Evolutionary conservation across 1,140 invertebrate species (phyloP), one percentile per base, ranked within the genome.

Genomic region (Lordiphosa collinella): DNA sequence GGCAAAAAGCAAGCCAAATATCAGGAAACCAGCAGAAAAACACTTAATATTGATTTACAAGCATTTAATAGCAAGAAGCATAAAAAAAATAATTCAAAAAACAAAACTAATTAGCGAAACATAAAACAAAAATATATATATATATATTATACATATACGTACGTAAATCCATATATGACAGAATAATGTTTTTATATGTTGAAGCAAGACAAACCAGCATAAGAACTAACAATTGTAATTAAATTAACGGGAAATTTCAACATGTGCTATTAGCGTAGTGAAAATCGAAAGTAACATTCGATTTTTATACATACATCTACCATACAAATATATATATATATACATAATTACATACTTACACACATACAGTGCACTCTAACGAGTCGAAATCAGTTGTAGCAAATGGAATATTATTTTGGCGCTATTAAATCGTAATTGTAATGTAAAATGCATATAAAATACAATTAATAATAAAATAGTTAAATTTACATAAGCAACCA

Each of bases 341-440:
- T 44, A n/a, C n/a, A 14, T 54, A 54, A 79, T 63, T 69, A 64
- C 62, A 71, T 55, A 59, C 34, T 56, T 54, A 79, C 36, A 32
- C 47, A 44, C 36, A 32, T 50, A 44, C 37, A 51, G 60, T 29
- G 50, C 29, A 43, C 25, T 50, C 40, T 38, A 36, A 32, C 48
- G 44, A 18, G 18, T 6, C 37, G 37, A 50, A 49, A 57, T 58
- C 66, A 76, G 72, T 80, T 82, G 72, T 82, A 84, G 76, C 59
- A 84, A 82, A 82, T 82, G 72, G 25, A 84, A 84, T 72, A 76
- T 84, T 72, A 82, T 67, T 84, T 68, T 82, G 78, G 67, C 78
- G 76, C 78, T 82, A 82, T 76, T 84, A 63, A 76, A 63, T 68
- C 18, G 10, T 13, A 69, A 69, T 11, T 64, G 41, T 55, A 69